Base-by-base conservation (phyloP, 2,113 vertebrate genomes). In the Gallinago undulata region DNA sequence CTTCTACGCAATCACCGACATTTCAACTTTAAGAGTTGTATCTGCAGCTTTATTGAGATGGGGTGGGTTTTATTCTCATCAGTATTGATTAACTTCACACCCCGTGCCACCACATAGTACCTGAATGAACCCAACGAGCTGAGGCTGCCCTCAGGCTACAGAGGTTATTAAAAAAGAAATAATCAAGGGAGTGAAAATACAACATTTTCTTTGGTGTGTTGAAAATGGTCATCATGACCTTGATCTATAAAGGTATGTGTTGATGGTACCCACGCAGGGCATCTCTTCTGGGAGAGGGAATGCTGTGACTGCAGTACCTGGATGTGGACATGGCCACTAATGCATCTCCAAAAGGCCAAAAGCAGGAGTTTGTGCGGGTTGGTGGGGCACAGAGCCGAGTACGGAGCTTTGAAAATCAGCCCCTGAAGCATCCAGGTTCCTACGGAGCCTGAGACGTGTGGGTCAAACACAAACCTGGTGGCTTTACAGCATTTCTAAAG, bases 271-370 rank as follows among this genome's bases (percentile, higher is more conserved):
- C 9, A 22, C 24, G 19, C 11, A 8, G 21, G 15, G 24, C 39
- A 8, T 23, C 19, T 48, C 24, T 41, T 59, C 57, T 76, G 63
- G 80, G 39, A 64, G n/a, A 59, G n/a, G 45, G 25, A 55, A 35
- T 27, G 35, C 59, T 25, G n/a, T 62, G n/a, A 25, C 23, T 62
- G 23, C 16, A 24, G 10, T 27, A 35, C 11, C 6, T 43, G 48
- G 33, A 13, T 62, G 5, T 12, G 1, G 17, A 23, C 30, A 12
- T 9, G 47, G 50, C 35, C 33, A 12, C 68, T 13, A 27, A 15
- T 1, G 25, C 0, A 1, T 37, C 73, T 59, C 50, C 47, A 35
- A 69, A 79, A 12, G 2, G 3, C 31, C 51, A 55, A 45, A 35
- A 33, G 1, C 31, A 11, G 63, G 21, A 13, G 30, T 6, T 55